Evolutionary conservation across 2,113 vertebrate species (phyloP), one percentile per base, ranked within the genome.

Genomic region (Brachyhypopomus gauderio): DNA sequence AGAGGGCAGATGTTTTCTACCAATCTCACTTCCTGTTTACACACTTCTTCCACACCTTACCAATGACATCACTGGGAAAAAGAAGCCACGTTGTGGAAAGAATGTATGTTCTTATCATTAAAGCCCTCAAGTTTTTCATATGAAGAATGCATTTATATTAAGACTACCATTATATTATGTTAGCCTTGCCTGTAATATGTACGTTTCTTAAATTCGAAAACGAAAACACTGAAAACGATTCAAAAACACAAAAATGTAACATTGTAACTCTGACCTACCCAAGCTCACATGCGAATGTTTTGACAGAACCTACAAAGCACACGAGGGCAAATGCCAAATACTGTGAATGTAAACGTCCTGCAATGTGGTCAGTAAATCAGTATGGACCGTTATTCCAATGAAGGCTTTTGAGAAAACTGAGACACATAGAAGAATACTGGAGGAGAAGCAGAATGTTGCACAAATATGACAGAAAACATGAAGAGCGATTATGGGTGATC

Each of bases 1-100:
- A 64, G 62, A 64, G 62, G 59, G 25, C 62, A 64, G 62, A 64
- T 64, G 62, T 64, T 64, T 30, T 64, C 62, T 27, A 64, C 22
- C 45, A 52, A 52, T 52, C 9, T 52, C 12, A 12, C 62, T 9
- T 30, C 62, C 62, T 64, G 60, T 63, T 63, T 63, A 27, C 23
- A 22, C 23, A 27, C 23, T 2, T 30, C 62, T 23, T 4, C 62
- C 62, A 64, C 23, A 30, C 62, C 12, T 17, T 23, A 5, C 25
- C 16, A 16, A 30, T 64, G 62, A 64, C 62, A 16, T 64, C 62
- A 64, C 62, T 30, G 59, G 56, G 34, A 8, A 58, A 52, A 23
- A 14, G 12, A 1, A 41, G 41, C 41, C 41, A 41, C 41, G 12
- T 14, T 52, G 45, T 52, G 11, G 45, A 52, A 48, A 71, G 23